These are phyloP conservation scores for Griposia aprilina DNA, from an alignment of 2,888 invertebrate genomes.

Conservation along the genomic window DNA sequence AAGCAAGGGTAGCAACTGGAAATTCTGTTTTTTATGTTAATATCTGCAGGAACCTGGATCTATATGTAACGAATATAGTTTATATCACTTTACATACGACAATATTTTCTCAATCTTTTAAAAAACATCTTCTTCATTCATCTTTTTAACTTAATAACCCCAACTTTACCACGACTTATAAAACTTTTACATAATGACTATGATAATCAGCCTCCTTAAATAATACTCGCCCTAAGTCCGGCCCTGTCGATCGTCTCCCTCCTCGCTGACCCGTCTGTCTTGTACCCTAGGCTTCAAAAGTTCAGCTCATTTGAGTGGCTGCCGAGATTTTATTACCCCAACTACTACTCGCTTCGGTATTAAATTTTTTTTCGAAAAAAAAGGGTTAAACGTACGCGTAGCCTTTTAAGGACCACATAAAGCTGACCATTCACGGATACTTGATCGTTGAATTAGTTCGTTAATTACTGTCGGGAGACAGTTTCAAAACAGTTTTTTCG, in stretches of 20 bases:
- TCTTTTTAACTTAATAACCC: background rate
- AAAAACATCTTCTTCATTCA: background rate
- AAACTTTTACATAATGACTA: background rate
- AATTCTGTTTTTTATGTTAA: background rate
- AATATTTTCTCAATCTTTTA: no score
- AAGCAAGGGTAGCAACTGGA: background rate
- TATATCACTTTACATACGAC: background rate
- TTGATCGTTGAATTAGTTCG: slow-evolving; percentile 85
- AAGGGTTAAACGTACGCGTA: slow-evolving; percentile 85
- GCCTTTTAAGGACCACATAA: slow-evolving; percentile 83
- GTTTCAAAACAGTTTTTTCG: slow-evolving; percentile 77
- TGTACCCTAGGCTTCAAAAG: slow-evolving; percentile 90
- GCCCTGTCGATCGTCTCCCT: slow-evolving; percentile 85
- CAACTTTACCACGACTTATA: background rate
- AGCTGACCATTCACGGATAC: slow-evolving; percentile 87
- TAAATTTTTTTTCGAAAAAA: slow-evolving; percentile 81
- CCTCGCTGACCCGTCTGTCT: slow-evolving; percentile 89
- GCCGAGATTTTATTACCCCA: slow-evolving; percentile 90
- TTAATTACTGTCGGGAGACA: slow-evolving; percentile 87
- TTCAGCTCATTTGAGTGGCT: slow-evolving; percentile 90
- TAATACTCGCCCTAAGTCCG: slow-evolving; percentile 68
- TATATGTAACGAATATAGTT: background rate
- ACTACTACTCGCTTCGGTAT: slow-evolving; percentile 88
- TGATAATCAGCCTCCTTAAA: slow-evolving; percentile 1
- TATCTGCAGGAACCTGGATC: background rate